A percentile compares a stretch with the other conserved stretches of the same genome.
phyloP scores from a whole-genome alignment of 2,797 vertebrate genomes.

The Xenops minutus region DNA sequence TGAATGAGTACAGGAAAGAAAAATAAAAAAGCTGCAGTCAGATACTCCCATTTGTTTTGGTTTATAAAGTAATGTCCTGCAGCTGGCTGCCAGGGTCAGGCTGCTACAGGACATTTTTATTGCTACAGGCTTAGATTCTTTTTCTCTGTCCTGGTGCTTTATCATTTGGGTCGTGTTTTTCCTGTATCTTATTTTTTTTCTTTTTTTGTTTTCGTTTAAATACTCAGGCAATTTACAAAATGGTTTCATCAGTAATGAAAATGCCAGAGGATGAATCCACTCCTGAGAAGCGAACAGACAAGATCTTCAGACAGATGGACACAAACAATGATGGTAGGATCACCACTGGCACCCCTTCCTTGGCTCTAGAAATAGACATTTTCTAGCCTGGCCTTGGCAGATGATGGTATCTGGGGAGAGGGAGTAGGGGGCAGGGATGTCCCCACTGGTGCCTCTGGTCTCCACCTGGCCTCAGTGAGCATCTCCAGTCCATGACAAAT shows the following conservation, averaged over 20 bases:
- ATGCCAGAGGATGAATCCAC: conserved; percentile 88
- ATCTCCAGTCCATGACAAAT: background rate
- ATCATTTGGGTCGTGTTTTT: background rate
- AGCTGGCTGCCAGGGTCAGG: background rate
- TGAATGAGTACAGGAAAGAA: background rate
- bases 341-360: background rate
- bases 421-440: background rate
- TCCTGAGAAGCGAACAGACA: conserved; percentile 87
- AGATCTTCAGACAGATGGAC: conserved; percentile 89
- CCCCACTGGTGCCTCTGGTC: too few relatives aligned
- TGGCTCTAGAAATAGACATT: background rate
- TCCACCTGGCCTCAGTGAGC: background rate
- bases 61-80: background rate
- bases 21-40: background rate
- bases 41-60: background rate
- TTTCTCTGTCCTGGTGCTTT: background rate
- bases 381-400: background rate
- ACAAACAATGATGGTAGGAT: conserved; percentile 84
- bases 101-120: conserved; percentile 1
- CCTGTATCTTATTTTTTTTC: background rate
- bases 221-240: conserved; percentile 78
- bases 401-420: background rate
- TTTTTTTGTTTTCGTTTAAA: background rate
- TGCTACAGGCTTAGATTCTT: background rate
- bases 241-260: conserved; percentile 89